phyloP scores from a whole-genome alignment of 2,113 vertebrate genomes.

The Pongo abelii region DNA sequence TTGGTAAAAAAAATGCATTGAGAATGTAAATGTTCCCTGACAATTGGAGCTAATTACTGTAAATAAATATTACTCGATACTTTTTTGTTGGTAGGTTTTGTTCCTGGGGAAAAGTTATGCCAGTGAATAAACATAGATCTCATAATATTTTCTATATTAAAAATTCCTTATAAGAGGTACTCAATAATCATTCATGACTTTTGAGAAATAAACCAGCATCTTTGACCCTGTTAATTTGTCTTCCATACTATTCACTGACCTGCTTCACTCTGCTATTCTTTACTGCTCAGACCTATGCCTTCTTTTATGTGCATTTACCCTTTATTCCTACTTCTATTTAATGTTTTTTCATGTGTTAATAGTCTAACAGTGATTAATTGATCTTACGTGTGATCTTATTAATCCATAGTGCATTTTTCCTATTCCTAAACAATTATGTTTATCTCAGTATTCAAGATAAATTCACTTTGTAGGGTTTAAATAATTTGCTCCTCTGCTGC shows the following conservation, averaged over 20 bases:
- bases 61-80: background rate
- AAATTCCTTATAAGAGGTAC: background rate
- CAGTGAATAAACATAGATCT: background rate
- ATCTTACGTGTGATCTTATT: background rate
- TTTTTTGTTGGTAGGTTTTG: background rate
- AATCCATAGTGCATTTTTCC: background rate
- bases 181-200: background rate
- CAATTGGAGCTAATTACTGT: background rate
- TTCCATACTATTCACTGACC: background rate
- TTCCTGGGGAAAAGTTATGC: background rate
- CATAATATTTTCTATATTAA: conserved; percentile 26
- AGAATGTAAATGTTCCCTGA: background rate
- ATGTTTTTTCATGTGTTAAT: background rate
- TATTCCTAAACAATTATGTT: background rate
- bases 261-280: background rate
- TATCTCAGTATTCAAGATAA: background rate
- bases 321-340: background rate
- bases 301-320: background rate
- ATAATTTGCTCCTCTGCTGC: background rate
- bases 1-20: background rate
- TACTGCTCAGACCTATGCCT: background rate
- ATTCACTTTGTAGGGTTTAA: background rate
- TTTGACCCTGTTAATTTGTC: background rate
- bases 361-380: background rate
- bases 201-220: background rate